Evolutionary conservation across 1,140 invertebrate species (phyloP), one percentile per base, ranked within the genome.

Genomic region (Paracyclopina nana): DNA sequence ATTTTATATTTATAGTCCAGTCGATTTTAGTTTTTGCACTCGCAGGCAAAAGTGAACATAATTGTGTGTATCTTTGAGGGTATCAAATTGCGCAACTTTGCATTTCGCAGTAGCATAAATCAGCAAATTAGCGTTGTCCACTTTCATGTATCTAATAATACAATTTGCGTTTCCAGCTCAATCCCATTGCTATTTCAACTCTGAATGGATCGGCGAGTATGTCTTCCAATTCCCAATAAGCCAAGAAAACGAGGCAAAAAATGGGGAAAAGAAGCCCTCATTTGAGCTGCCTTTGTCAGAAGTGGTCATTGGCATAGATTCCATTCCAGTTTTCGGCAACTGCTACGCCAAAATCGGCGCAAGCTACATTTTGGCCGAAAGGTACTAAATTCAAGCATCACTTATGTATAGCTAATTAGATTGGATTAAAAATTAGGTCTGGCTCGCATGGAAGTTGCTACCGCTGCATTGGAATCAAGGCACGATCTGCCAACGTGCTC

Each of bases 341-440:
- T 48, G 45, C 29, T 20, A 48, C 25, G 30, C 27, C 8, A 48
- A 48, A 48, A 26, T 25, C 12, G 45, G 45, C 27, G 16, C 11
- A 14, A 26, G 3, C n/a, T 24, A 28, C 11, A 20, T 48, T 20
- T 30, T 48, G 14, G 14, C 14, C 16, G 45, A 48, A 6, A 28
- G 22, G 45, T 48, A 14, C 12, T 24, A 26, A 29, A 9, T 9
- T 5, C 12, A 20, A 20, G 14, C 16, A 6, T 4, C 5, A 6
- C n/a, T 4, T 38, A 20, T 2, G 20, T n/a, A 38, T 9, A 8
- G 34, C 9, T 4, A 2, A 38, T 16, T 5, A 9, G 4, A 20
- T 38, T 38, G 34, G 14, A 14, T n/a, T 5, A 6, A n/a, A n/a
- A 4, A 12, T 18, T 44, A 18, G 12, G 24, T 44, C n/a, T 25